These are phyloP conservation scores for Stomatorhinus walkeri DNA, from an alignment of 2,797 vertebrate genomes.

Conservation along the genomic window DNA sequence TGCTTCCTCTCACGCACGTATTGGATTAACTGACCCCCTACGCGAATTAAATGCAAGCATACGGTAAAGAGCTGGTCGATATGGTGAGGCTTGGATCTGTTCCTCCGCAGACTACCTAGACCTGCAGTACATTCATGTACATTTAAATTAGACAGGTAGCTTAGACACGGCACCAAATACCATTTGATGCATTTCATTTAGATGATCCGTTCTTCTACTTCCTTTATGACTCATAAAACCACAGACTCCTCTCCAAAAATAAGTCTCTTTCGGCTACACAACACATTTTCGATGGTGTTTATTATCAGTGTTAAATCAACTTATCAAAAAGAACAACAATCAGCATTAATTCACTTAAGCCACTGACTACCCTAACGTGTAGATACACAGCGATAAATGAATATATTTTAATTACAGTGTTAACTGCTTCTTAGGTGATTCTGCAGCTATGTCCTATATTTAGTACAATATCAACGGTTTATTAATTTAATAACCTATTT, in stretches of 20 bases:
- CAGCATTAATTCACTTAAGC: background rate
- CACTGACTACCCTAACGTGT: background rate
- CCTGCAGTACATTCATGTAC: background rate
- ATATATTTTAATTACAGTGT: background rate
- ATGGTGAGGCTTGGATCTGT: background rate
- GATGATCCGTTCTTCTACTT: background rate
- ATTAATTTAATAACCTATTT: background rate
- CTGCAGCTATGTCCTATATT: background rate
- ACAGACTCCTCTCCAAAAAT: background rate
- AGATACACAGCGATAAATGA: background rate
- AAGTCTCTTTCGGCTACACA: background rate
- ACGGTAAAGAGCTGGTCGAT: background rate
- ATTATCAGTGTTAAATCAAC: background rate
- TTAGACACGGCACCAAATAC: background rate
- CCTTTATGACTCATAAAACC: background rate
- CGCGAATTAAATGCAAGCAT: background rate
- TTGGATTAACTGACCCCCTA: background rate
- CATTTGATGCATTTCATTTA: background rate
- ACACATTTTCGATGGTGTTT: background rate
- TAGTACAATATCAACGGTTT: background rate
- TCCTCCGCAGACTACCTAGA: background rate
- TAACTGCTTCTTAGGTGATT: background rate
- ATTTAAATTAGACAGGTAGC: background rate
- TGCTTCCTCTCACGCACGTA: background rate
- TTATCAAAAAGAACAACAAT: background rate